Base-by-base conservation (phyloP, 30 jellyfish, hydroid and myxozoan species). In the Aurelia aurita region DNA sequence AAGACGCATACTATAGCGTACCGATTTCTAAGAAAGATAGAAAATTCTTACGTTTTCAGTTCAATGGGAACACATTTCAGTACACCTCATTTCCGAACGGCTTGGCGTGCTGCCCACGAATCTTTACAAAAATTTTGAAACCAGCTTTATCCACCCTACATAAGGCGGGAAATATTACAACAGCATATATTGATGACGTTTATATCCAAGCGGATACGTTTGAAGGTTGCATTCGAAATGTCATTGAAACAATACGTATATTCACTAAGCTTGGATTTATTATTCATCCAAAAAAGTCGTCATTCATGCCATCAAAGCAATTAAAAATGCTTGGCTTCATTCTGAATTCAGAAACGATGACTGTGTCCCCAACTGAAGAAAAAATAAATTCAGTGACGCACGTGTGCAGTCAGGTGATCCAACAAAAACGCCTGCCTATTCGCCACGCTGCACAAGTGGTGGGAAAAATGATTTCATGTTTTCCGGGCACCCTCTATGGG, bases 111-210 rank as follows among this genome's bases (percentile, higher is more conserved):
- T 49, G 88, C 20, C 88, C 88, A 19, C 82, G 82, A 2, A 8
- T 2, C 2, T 73, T 73, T 47, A 73, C 85, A 4, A 73, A 73
- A 73, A 43, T 73, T 3, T 1, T 73, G 3, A 73, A 73, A 21
- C 85, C 85, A 43, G 79, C 47, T 21, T 4, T 73, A 1, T 46
- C 85, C 1, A 4, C 2, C 2, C 73, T 73, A 2, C 45, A 20
- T 27, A 3, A 1, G 1, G 5, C 1, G 21, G 46, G 34, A 16
- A 3, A 73, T 53, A 44, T 73, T 53, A 9, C n/a, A 3, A 35
- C 79, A 13, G 85, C 12, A 1, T 73, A 73, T 35, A 73, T 73
- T 3, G 85, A 73, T 73, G 77, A 73, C 46, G 2, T 73, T 3
- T 3, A 2, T 3, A 1, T 61, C 43, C 45, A 1, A 61, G 2